Base-by-base conservation (phyloP, 1,140 invertebrate genomes). In the Apis dorsata region DNA sequence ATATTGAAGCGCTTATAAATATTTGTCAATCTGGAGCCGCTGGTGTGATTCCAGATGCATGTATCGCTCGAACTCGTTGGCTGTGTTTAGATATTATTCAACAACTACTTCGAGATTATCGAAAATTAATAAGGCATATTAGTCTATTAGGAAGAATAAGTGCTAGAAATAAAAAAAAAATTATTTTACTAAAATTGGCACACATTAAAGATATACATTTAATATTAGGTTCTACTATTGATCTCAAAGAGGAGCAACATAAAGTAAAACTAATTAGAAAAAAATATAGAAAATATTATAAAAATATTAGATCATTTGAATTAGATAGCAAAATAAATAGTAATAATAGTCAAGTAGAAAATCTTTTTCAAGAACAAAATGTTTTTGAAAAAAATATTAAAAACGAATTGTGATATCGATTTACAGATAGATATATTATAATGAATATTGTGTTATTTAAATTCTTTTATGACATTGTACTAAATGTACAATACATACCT, bases 31-130 rank as follows among this genome's bases (percentile, higher is more conserved):
- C 86, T 24, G 91, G 92, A 10, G 86, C 90, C 21, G 86, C 90
- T 19, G 91, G 90, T 13, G 91, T 92, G 34, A 84, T 89, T 12
- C 90, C 93, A 9, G 81, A 86, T 62, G 88, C 91, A 12, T 94
- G 94, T 75, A 89, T 94, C 0, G 81, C 83, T 53, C 90, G 92
- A 34, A 92, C 90, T 57, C 90, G 93, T 19, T 88, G 79, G 34
- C 79, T 93, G 44, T 93, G 93, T 70, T 79, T 94, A 70, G 93
- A 94, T 83, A 85, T 92, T 10, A 91, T 94, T 10, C 89, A 93
- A 57, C 88, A 91, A 55, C 74, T 91, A 34, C 72, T 94, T 24
- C 85, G 71, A 12, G 86, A 89, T 55, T 90, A 93, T 60, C 86
- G 93, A 75, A 90, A 87, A 44, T 44, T 92, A 5, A 78, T 80